Evolutionary conservation across 1,140 invertebrate species (phyloP), one percentile per base, ranked within the genome.

Genomic region (Glomeris maerens): DNA sequence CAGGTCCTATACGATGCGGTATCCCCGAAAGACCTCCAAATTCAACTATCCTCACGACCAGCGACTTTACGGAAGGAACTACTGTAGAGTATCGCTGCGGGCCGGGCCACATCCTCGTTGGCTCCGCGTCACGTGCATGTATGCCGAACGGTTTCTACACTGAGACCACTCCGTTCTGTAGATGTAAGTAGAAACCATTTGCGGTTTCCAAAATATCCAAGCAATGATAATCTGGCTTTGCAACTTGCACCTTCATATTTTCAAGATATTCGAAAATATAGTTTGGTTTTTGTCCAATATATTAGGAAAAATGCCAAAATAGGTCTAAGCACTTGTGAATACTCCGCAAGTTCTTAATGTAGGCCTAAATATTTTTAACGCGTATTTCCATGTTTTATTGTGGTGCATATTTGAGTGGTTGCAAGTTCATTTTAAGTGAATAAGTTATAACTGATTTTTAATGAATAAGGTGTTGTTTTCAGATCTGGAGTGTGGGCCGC

Each of bases 101-200:
- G 62, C 74, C 79, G 22, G 89, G 88, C 3, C 86, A 89, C 60
- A 68, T 92, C 23, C 71, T 92, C 0, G 83, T 92, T 23, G 89
- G 89, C 2, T 88, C 88, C 0, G 74, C 80, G 0, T 76, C 75
- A 4, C 73, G 90, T 58, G 84, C 82, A 20, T 93, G 89, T 60
- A 71, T 92, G 5, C 81, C 89, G 49, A 91, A 85, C 13, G 89
- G 90, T 53, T 92, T 93, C 68, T 93, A 91, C 63, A 87, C 87
- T 57, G 88, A 92, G 66, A 91, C 90, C 62, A 84, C 88, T 25
- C 88, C 89, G 2, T 84, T 89, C 28, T 94, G 89, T 66, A 88
- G 87, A 78, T 79, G 88, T 92, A 73, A 81, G 78, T 68, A 47
- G 25, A 50, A 21, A 5, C 7, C 14, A 47, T 7, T 45, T 21